Evolutionary conservation across 2,113 vertebrate genomes (phyloP).

Genomic region (Dinomys branickii): DNA sequence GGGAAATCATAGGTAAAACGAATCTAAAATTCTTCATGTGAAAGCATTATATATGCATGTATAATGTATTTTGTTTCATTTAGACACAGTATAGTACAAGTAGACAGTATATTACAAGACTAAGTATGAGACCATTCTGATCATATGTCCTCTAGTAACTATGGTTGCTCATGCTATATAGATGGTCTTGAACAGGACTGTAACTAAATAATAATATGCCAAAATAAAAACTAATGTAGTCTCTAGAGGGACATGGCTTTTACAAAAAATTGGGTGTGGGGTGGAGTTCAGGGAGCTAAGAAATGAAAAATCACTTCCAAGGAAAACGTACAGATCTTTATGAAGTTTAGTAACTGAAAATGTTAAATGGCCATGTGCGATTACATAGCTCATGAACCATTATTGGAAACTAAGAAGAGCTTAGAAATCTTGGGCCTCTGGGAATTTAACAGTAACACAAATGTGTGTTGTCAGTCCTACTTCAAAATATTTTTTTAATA

Average conservation of each 20-base stretch:
- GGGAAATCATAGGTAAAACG: background rate
- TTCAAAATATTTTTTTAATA: background rate
- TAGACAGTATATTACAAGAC: background rate
- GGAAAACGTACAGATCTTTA: background rate
- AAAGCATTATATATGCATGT: background rate
- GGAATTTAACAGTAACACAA: background rate
- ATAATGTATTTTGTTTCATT: too few relatives aligned
- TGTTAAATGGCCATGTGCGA: background rate
- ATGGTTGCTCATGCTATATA: too few relatives aligned
- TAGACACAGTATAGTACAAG: too few relatives aligned
- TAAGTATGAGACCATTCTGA: background rate
- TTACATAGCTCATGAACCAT: background rate
- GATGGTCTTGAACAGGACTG: background rate
- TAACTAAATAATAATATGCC: background rate
- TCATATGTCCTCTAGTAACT: background rate
- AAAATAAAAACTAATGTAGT: background rate
- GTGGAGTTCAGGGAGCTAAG: background rate
- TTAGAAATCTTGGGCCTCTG: background rate
- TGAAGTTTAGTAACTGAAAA: background rate
- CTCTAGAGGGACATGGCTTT: background rate
- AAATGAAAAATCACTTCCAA: background rate
- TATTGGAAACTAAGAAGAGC: background rate
- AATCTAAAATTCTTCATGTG: background rate
- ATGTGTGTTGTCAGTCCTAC: background rate
- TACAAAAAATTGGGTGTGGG: background rate